Evolutionary conservation across 2,888 invertebrate species (phyloP), one percentile per base, ranked within the genome.

Genomic region (Nymphalis polychloros): DNA sequence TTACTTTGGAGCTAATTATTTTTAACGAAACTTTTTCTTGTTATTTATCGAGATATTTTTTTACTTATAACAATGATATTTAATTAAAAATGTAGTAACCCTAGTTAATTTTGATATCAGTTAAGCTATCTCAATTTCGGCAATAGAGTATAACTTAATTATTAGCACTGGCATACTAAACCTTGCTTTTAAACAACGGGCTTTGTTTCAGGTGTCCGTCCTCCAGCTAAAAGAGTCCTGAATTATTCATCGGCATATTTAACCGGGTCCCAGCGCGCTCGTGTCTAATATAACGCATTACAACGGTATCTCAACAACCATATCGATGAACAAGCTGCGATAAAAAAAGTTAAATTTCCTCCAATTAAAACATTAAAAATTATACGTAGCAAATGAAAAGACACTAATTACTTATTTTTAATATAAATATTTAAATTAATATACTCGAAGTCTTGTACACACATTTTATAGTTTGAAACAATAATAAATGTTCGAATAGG

Each of bases 171-270:
- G 6, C 27, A 64, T 69, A 67, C 67, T 65, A 69, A 69, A 64
- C 57, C 63, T 61, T 47, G 63, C 63, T 80, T 81, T 83, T 84
- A 86, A 89, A 87, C 87, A 85, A 88, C 83, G 81, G 81, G 83
- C 84, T 90, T 89, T 90, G 89, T 90, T 92, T 81, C 92, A 92
- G 92, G 89, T 89, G 90, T 82, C 78, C 82, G 77, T 75, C 76
- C 82, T 57, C 79, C 80, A 81, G 84, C 86, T 88, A 87, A 90
- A 88, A 88, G 88, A 85, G 85, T 83, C 77, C 82, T 91, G 90
- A 91, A 92, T 92, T 76, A 92, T 92, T 91, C 90, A 91, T 84
- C 79, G 82, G 81, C 83, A 88, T 90, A 89, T 90, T 89, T 87
- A 89, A 84, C 83, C 84, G 82, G 78, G 82, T 79, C 82, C 84